Conservation (phyloP, 2,113 vertebrate species). For the Mastomys natalensis region DNA sequence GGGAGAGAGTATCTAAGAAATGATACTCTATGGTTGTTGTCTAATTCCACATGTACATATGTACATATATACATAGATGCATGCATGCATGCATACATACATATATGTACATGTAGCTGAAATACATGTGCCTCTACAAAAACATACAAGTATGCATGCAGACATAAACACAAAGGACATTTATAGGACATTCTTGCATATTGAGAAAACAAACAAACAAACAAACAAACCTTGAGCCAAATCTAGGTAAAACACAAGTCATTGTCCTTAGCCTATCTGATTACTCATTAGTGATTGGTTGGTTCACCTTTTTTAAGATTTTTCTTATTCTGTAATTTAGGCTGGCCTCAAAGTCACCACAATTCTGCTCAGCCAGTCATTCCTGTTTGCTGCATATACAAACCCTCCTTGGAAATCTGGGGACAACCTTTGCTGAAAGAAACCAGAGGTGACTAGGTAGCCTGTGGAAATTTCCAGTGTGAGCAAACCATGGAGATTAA, state of each 20-base stretch:
- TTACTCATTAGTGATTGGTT: not conserved
- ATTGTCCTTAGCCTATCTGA: not conserved
- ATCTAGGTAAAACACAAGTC: not conserved
- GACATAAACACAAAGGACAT: not conserved
- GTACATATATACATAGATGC: not conserved
- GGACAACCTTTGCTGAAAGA: not conserved
- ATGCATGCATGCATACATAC: not conserved
- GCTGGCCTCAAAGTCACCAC: not conserved
- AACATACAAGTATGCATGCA: not conserved
- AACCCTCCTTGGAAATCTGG: not conserved
- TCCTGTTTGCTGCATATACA: not conserved
- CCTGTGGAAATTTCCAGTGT: not conserved
- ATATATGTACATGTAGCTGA: not conserved
- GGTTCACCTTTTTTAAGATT: not conserved
- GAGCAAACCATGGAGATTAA: not conserved
- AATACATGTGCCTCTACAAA: not conserved
- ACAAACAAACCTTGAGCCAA: not conserved
- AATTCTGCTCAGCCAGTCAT: not conserved
- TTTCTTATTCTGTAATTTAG: not conserved
- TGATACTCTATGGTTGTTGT: not conserved
- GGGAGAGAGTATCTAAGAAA: not conserved
- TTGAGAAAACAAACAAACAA: not conserved
- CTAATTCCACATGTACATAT: not conserved
- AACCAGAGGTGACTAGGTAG: not conserved
- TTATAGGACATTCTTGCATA: not conserved